Evolutionary conservation across 2,888 invertebrate genomes (phyloP), one percentile per base, ranked within the genome.

Genomic region (Acronicta aceris): DNA sequence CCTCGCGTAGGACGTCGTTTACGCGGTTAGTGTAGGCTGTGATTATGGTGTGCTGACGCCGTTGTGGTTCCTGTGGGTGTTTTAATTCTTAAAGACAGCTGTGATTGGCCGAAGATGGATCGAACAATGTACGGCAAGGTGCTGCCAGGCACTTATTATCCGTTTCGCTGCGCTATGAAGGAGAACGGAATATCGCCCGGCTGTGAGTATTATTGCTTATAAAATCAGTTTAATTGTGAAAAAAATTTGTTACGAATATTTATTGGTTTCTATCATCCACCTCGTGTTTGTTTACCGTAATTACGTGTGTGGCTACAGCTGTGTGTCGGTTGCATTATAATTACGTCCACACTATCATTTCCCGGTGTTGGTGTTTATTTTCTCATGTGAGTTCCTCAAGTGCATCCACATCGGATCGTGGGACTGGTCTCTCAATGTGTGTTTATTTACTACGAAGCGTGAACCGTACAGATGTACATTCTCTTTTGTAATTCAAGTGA

Each of bases 71-170:
- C 81, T 80, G 93, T 93, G 93, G 91, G 93, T 92, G 91, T 88
- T 87, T 89, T 88, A 86, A 89, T 89, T 87, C 85, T 86, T 84
- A 87, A 87, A 90, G 73, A 86, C 88, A 84, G 83, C 85, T 83
- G 83, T 85, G 88, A 94, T 92, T 92, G 89, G 88, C 80, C 81
- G 86, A 89, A 82, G 82, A 98, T 98, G 98, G 98, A 98, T 96
- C 96, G 98, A 88, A 97, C 97, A 89, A 98, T 98, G 97, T 98
- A 98, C 89, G 98, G 98, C 78, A 98, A 98, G 95, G 96, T 97
- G 86, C 96, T 96, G 88, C 98, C 97, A 56, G 97, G 97, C 83
- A 97, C 97, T 86, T 96, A 98, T 90, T 97, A 97, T 84, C 98
- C 98, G 54, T 98, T 97, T 92, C 96, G 97, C 91, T 97, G 98